phyloP scores from a whole-genome alignment of 2,888 invertebrate genomes.

The Pycnomerus fuliginosus region DNA sequence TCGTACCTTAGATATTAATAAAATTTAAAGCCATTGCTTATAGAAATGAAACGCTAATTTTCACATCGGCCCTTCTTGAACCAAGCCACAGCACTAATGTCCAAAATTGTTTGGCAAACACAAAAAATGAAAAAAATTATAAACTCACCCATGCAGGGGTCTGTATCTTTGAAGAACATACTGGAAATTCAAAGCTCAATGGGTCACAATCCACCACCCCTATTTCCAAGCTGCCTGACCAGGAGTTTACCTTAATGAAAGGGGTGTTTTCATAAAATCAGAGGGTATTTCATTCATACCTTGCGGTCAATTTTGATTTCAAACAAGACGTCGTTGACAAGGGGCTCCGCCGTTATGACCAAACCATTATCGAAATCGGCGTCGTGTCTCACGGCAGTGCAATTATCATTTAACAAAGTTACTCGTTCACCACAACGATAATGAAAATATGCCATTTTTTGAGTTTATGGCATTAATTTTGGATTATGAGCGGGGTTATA shows the following conservation, averaged over 20 bases:
- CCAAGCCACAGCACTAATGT: too few relatives aligned
- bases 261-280: too few relatives aligned
- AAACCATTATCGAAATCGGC: slow-evolving; percentile 88
- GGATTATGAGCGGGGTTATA: slow-evolving; percentile 5
- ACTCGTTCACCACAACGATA: slow-evolving; percentile 83
- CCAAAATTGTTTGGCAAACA: too few relatives aligned
- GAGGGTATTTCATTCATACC: too few relatives aligned
- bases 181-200: slow-evolving; percentile 65
- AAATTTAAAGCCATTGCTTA: too few relatives aligned
- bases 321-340: slow-evolving; percentile 79
- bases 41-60: too few relatives aligned
- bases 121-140: too few relatives aligned
- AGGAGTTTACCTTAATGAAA: slow-evolving; percentile 82
- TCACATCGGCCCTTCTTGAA: too few relatives aligned
- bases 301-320: slow-evolving; percentile 87
- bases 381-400: slow-evolving; percentile 77
- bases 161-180: slow-evolving; percentile 76
- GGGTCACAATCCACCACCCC: slow-evolving; percentile 73
- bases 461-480: slow-evolving; percentile 7
- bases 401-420: slow-evolving; percentile 78
- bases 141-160: slow-evolving; percentile 77
- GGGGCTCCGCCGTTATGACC: slow-evolving; percentile 77
- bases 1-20: too few relatives aligned
- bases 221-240: slow-evolving; percentile 76
- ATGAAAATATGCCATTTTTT: slow-evolving; percentile 65